Conservation (phyloP, 2,797 vertebrate genomes). For the Aplochiton taeniatus region DNA sequence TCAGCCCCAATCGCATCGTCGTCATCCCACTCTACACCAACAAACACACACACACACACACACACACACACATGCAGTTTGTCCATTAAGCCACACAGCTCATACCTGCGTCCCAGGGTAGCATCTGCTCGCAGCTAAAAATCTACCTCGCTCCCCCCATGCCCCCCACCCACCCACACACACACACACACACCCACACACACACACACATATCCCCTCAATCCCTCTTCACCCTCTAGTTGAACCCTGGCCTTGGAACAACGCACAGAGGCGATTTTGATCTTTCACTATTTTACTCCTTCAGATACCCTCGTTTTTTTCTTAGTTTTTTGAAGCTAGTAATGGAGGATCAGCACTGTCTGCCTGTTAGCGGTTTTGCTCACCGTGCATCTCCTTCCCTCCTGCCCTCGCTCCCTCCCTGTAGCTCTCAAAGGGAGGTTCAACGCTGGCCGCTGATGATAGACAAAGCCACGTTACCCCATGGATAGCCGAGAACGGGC, state of each 20-base stretch:
- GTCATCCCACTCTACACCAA: too few species aligned
- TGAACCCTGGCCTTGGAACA: conserved; percentile 41
- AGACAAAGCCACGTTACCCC: conserved; percentile 22
- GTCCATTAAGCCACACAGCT: conserved; percentile 16
- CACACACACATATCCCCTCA: neutral
- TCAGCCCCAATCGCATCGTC: too few species aligned
- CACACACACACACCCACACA: too few species aligned
- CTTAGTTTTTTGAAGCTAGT: neutral
- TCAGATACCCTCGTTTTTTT: neutral
- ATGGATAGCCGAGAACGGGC: neutral
- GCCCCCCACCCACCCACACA: neutral
- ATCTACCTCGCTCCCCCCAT: conserved; percentile 38
- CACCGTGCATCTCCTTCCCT: neutral
- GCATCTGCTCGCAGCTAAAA: conserved; percentile 61
- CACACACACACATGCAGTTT: neutral
- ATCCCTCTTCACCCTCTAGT: conserved; percentile 29
- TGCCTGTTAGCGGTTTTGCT: conserved; percentile 24
- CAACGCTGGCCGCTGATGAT: neutral
- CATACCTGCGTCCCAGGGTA: conserved; percentile 63
- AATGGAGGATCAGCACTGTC: conserved; percentile 14
- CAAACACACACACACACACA: neutral
- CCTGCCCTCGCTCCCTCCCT: neutral
- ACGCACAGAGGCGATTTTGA: conserved; percentile 19
- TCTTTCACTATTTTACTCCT: neutral
- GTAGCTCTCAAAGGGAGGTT: neutral